Conservation (phyloP, 2,113 vertebrate species). For the Columba janthina region DNA sequence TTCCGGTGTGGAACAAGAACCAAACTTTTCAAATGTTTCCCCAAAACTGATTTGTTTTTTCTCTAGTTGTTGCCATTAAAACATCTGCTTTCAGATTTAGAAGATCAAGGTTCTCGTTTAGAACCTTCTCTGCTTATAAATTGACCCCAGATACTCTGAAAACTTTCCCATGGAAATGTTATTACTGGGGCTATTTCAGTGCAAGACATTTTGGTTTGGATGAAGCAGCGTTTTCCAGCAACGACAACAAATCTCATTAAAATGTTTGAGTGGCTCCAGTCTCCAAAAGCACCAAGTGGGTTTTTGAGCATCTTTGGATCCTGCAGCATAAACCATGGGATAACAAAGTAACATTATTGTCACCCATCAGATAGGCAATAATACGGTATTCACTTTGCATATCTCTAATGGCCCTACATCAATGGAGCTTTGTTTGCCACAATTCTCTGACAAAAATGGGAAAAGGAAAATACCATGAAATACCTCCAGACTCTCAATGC, state of each 20-base stretch:
- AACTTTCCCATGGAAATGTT: slow-evolving; percentile 57
- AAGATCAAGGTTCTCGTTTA: not conserved
- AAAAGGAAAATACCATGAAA: slow-evolving; percentile 24
- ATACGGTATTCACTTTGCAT: slow-evolving; percentile 14
- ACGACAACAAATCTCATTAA: slow-evolving; percentile 30
- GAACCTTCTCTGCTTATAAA: slow-evolving; percentile 28
- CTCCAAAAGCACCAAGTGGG: not conserved
- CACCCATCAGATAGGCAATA: slow-evolving; percentile 45
- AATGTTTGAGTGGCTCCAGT: slow-evolving; percentile 1
- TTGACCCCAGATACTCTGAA: slow-evolving; percentile 47
- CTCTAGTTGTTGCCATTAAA: not conserved
- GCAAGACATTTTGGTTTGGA: not conserved
- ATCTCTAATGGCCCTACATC: slow-evolving; percentile 6
- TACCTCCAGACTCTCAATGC: slow-evolving; percentile 46
- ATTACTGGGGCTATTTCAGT: slow-evolving; percentile 20
- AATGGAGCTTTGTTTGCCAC: slow-evolving; percentile 55
- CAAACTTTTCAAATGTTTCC: not conserved
- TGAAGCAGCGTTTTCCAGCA: not conserved
- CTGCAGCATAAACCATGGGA: not conserved
- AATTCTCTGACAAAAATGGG: slow-evolving; percentile 18
- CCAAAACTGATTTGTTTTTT: not conserved
- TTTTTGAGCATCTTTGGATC: not conserved
- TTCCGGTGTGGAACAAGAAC: not conserved
- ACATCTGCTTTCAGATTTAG: slow-evolving; percentile 45
- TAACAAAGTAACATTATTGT: slow-evolving; percentile 37